Evolutionary conservation across 2,888 invertebrate species (phyloP).

Genomic region (Cosmorhoe ocellata): DNA sequence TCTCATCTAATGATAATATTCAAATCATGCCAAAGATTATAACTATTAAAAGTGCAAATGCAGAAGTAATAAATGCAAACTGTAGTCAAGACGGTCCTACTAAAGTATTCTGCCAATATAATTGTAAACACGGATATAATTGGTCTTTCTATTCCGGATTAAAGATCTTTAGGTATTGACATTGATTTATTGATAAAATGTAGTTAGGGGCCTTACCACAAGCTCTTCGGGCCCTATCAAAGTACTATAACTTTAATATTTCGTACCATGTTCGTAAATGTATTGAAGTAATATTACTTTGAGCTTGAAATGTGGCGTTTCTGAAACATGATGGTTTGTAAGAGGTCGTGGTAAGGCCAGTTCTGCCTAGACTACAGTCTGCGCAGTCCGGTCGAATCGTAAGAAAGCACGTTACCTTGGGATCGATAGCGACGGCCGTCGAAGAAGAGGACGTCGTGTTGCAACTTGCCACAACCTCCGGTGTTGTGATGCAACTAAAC

Average conservation of each 20-base stretch:
- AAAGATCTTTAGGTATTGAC: no score
- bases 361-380: background rate
- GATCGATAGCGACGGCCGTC: slow-evolving; percentile 60
- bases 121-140: no score
- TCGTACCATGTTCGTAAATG: no score
- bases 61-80: slow-evolving; percentile 4
- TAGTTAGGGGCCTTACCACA: no score
- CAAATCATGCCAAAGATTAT: slow-evolving; percentile 13
- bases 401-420: slow-evolving; percentile 57
- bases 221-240: no score
- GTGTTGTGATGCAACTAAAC: slow-evolving; percentile 79
- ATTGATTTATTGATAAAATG: no score
- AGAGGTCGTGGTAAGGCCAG: no score
- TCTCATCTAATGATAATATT: slow-evolving; percentile 8
- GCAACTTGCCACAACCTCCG: slow-evolving; percentile 75
- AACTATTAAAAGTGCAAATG: background rate
- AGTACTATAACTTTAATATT: no score
- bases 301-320: no score
- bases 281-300: no score
- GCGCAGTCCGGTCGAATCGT: background rate
- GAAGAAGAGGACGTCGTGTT: slow-evolving; percentile 66
- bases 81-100: slow-evolving; percentile 2
- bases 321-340: no score
- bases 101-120: background rate
- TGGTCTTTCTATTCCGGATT: background rate